Percentiles rank a stretch among this genome's conserved stretches.
phyloP scores from a whole-genome alignment of 2,113 vertebrate species.

The Thryonomys swinderianus region DNA sequence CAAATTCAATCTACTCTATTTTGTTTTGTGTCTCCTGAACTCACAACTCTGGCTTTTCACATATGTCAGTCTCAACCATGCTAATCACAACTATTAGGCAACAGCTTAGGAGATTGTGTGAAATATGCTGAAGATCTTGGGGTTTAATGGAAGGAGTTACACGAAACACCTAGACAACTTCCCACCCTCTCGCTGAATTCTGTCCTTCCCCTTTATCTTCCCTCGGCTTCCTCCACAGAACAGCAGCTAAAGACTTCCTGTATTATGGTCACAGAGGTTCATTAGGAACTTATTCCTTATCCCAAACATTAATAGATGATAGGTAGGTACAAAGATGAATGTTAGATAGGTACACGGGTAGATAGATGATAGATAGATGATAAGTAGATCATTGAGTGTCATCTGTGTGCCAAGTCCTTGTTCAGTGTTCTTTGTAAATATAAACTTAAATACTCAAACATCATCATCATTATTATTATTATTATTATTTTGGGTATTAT shows the following conservation, averaged over 20 bases:
- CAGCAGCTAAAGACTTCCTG: neutral
- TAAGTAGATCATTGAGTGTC: neutral
- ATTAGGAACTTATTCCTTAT: neutral
- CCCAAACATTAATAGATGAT: neutral
- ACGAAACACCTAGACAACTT: neutral
- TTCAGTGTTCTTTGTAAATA: slow-evolving; percentile 13
- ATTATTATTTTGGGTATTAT: neutral
- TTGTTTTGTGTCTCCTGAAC: neutral
- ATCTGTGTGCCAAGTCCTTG: neutral
- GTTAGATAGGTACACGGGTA: no score
- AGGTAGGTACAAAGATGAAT: neutral
- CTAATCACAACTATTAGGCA: neutral
- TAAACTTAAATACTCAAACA: neutral
- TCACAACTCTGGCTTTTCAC: neutral
- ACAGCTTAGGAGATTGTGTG: neutral
- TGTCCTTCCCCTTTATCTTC: neutral
- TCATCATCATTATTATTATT: no score
- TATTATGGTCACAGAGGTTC: neutral
- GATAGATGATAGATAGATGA: neutral
- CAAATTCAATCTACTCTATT: neutral
- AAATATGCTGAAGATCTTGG: neutral
- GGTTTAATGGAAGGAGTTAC: neutral
- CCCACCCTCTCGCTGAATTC: neutral
- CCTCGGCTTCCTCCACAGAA: neutral
- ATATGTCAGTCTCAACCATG: neutral